These are phyloP conservation scores for Vidua chalybeata DNA, from an alignment of 2,113 vertebrate species.

Conservation along the genomic window DNA sequence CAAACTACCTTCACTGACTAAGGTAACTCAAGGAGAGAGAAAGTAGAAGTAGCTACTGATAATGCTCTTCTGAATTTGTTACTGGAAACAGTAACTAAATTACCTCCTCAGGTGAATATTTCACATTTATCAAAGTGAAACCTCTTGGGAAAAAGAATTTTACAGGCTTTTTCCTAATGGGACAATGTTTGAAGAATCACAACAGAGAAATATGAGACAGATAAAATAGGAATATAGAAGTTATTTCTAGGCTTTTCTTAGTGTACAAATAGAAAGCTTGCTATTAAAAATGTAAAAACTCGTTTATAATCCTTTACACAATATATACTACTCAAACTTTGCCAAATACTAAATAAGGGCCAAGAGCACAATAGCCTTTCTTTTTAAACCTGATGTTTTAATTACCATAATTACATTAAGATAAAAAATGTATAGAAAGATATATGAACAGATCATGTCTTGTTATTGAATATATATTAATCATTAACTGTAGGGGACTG, in stretches of 20 bases:
- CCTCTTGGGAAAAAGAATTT: neutral
- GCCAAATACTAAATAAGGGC: neutral
- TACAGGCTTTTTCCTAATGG: neutral
- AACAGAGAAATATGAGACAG: neutral
- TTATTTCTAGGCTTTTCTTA: neutral
- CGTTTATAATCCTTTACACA: neutral
- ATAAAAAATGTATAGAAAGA: neutral
- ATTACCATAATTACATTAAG: neutral
- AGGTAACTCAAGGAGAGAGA: neutral
- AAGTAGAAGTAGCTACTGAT: neutral
- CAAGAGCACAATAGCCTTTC: neutral
- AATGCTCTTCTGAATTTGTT: neutral
- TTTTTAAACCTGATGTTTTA: neutral
- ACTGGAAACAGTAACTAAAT: neutral
- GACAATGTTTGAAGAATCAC: neutral
- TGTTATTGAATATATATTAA: neutral
- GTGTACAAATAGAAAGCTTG: neutral
- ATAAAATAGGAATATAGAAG: neutral
- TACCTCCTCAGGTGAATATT: neutral
- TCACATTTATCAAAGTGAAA: neutral
- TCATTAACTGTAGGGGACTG: neutral
- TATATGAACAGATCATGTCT: neutral
- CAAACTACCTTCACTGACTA: neutral
- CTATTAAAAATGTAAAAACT: neutral
- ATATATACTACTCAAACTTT: neutral